Conservation (phyloP, 1,140 invertebrate genomes). For the Leptopilina clavipes region DNA sequence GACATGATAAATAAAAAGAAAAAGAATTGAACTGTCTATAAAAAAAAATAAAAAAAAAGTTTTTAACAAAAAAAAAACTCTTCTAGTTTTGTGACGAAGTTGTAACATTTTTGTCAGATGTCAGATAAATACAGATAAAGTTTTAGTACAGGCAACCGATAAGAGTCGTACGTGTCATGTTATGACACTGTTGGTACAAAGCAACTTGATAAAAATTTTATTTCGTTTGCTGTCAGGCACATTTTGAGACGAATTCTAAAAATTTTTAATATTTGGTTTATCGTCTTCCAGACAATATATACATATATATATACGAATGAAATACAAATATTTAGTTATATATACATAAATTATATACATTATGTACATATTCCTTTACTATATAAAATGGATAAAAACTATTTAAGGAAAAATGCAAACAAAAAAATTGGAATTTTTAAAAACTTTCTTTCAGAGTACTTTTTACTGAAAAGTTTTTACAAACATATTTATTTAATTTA, state of each 20-base stretch:
- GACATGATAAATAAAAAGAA: too few relatives aligned
- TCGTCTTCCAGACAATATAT: neutral
- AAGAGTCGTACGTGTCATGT: conserved; percentile 58
- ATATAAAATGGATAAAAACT: neutral
- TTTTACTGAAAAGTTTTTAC: too few relatives aligned
- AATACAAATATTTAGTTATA: neutral
- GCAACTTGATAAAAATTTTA: conserved; percentile 24
- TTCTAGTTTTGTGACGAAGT: conserved; percentile 27
- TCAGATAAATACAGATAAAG: conserved; percentile 63
- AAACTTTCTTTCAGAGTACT: too few relatives aligned
- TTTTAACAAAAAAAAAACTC: neutral
- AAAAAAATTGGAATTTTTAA: too few relatives aligned
- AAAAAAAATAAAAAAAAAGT: neutral
- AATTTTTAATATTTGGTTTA: conserved; percentile 15
- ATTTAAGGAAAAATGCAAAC: neutral
- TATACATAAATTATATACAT: neutral
- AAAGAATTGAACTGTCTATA: neutral
- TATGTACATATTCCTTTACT: neutral
- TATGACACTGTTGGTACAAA: conserved; percentile 44
- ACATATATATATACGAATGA: neutral
- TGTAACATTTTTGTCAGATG: conserved; percentile 60
- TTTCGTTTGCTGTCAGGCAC: conserved; percentile 25
- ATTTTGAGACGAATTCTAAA: neutral
- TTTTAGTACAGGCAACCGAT: conserved; percentile 62
- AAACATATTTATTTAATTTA: too few relatives aligned